Conservation (phyloP, 2,888 invertebrate species). For the Bombylius major region DNA sequence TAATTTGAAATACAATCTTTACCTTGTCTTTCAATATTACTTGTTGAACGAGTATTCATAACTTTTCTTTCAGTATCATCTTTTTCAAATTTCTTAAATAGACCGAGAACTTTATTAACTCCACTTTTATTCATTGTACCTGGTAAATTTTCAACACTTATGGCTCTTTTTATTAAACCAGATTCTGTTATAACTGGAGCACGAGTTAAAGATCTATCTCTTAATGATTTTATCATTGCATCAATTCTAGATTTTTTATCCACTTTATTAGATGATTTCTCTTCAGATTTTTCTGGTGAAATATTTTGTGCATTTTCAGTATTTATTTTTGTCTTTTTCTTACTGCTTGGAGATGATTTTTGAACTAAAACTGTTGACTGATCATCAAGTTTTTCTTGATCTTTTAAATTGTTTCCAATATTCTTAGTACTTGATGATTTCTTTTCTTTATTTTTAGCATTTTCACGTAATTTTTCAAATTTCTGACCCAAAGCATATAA, state of each 20-base stretch:
- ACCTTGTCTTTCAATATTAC: constrained; percentile 31
- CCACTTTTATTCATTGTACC: constrained; percentile 48
- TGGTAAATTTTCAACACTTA: constrained; percentile 56
- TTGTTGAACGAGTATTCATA: constrained; percentile 30
- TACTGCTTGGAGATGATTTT: no score
- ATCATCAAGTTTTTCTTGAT: constrained; percentile 18
- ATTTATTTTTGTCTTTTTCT: neutral
- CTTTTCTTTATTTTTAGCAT: constrained; percentile 37
- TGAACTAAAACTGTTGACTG: neutral
- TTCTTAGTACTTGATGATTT: constrained; percentile 23
- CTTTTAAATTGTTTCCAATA: no score
- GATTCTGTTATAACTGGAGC: constrained; percentile 47
- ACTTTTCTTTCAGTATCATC: constrained; percentile 37
- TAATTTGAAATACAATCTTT: constrained; percentile 25
- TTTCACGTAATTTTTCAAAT: constrained; percentile 51
- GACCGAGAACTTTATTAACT: constrained; percentile 61
- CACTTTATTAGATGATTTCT: constrained; percentile 24
- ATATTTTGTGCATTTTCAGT: neutral
- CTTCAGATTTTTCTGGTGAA: neutral
- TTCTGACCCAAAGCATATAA: constrained; percentile 67
- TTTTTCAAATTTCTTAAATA: constrained; percentile 62
- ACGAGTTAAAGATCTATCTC: constrained; percentile 54
- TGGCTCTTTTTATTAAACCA: constrained; percentile 55
- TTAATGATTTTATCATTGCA: constrained; percentile 45
- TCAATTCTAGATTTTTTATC: constrained; percentile 39